phyloP scores from a whole-genome alignment of 2,797 vertebrate species.

The Macropus fuliginosus region DNA sequence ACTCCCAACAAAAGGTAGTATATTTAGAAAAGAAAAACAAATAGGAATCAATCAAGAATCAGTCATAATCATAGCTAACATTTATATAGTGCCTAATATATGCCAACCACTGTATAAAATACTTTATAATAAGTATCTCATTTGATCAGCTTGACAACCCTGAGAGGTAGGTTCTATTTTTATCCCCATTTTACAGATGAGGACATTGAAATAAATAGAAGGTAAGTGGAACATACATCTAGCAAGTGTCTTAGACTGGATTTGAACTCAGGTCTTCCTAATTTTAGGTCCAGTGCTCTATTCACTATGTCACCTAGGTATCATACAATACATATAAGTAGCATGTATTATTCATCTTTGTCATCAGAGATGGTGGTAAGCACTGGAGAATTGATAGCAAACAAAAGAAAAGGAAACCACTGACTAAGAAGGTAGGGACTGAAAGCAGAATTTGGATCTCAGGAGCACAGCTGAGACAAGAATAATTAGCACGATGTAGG shows the following conservation, averaged over 20 bases:
- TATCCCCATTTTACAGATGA: background rate
- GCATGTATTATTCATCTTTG: background rate
- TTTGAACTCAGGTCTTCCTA: background rate
- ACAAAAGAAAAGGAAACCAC: background rate
- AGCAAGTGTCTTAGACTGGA: background rate
- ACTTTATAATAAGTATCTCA: background rate
- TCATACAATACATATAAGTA: background rate
- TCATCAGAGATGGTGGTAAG: background rate
- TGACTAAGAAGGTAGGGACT: background rate
- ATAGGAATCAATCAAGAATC: background rate
- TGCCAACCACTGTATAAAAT: background rate
- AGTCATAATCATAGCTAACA: background rate
- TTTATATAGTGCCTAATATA: background rate
- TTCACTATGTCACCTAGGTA: background rate
- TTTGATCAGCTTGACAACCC: constrained; percentile 1
- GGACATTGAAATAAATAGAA: background rate
- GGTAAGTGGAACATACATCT: background rate
- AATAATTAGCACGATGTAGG: background rate
- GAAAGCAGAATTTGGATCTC: background rate
- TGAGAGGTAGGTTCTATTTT: background rate
- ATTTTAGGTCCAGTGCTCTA: background rate
- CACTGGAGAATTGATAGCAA: background rate
- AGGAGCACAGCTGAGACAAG: background rate
- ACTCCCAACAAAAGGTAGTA: background rate
- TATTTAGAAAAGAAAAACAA: background rate